phyloP scores from a whole-genome alignment of 2,888 invertebrate species.

The Tetheella fluctuosa region DNA sequence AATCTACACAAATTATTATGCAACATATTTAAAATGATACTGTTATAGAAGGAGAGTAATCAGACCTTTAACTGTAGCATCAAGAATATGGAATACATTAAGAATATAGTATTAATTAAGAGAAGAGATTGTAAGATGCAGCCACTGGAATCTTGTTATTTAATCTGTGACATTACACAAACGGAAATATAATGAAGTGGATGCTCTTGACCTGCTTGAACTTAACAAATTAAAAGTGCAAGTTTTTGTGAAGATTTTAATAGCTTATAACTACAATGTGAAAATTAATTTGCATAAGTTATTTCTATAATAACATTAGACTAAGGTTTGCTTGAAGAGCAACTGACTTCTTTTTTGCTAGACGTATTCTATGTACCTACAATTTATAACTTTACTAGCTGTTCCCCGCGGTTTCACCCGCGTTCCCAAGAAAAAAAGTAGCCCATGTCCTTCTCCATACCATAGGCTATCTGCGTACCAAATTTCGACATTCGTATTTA shows the following conservation, averaged over 20 bases:
- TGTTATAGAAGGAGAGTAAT: background rate
- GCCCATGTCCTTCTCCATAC: no score
- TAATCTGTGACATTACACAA: constrained; percentile 4
- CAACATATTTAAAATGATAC: background rate
- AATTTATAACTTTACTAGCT: no score
- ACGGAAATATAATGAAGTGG: background rate
- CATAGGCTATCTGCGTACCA: no score
- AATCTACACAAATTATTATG: constrained; percentile 1
- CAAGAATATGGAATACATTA: background rate
- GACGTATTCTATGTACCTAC: no score
- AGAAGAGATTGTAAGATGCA: constrained; percentile 2
- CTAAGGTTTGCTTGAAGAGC: no score
- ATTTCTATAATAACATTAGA: no score
- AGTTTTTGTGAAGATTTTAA: background rate
- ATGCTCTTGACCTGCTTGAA: background rate
- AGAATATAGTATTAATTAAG: background rate
- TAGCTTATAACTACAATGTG: background rate
- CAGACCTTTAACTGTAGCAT: background rate
- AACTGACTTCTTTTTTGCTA: no score
- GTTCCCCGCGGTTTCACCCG: no score
- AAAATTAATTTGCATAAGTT: no score
- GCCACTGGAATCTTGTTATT: constrained; percentile 3
- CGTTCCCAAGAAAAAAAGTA: no score
- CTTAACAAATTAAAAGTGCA: constrained; percentile 2
- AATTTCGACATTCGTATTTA: no score